Conservation (phyloP, 2,888 invertebrate genomes). For the Petrolisthes manimaculis region DNA sequence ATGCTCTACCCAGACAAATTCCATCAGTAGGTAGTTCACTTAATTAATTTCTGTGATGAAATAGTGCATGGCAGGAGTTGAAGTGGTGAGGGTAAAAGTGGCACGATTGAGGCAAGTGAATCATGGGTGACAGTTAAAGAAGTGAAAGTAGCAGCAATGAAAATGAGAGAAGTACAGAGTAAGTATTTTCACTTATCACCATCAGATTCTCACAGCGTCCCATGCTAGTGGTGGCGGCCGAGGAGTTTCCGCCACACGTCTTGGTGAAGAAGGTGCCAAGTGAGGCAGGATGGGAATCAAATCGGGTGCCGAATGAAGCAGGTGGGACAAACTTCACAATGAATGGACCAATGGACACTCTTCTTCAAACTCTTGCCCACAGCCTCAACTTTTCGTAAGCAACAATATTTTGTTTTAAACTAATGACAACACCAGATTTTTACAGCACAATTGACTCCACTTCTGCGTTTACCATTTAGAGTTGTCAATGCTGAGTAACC, state of each 20-base stretch:
- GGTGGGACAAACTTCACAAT: background rate
- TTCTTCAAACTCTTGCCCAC: background rate
- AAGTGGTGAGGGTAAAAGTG: background rate
- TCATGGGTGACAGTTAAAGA: background rate
- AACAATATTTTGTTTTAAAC: no score
- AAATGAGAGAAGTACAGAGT: background rate
- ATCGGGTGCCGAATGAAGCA: background rate
- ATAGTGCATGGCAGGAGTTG: background rate
- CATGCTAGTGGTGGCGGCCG: background rate
- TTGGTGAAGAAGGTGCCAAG: background rate
- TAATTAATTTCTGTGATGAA: background rate
- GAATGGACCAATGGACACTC: background rate
- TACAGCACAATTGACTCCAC: no score
- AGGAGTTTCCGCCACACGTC: constrained; percentile 9
- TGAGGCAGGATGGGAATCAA: background rate
- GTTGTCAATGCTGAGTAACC: no score
- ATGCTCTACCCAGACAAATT: constrained; percentile 3
- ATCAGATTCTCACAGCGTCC: background rate
- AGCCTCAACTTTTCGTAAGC: background rate
- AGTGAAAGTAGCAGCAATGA: background rate
- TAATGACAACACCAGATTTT: no score
- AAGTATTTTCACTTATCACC: background rate
- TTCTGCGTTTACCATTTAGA: no score
- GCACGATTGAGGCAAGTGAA: no score
- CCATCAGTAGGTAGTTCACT: background rate